Evolutionary conservation across 2,888 invertebrate genomes (phyloP).

Genomic region (Mythimna pallens): DNA sequence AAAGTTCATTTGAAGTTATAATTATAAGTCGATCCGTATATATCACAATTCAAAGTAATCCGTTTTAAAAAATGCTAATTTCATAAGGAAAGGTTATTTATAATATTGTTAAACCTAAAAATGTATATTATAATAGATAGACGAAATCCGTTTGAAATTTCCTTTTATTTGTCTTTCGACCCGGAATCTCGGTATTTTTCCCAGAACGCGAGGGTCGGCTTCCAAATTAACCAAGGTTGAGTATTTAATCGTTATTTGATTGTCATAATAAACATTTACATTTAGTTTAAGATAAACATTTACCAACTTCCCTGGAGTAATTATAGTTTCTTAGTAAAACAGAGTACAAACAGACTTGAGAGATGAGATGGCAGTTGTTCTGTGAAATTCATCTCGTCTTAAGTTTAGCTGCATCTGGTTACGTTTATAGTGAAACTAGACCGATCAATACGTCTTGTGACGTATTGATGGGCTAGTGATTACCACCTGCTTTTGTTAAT

Average conservation of each 20-base stretch:
- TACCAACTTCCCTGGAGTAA: background rate
- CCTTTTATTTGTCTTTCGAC: background rate
- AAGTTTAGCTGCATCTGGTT: conserved; percentile 19
- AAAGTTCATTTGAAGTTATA: too few species aligned
- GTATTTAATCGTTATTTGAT: background rate
- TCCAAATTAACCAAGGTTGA: background rate
- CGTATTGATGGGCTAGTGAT: background rate
- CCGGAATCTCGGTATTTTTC: background rate
- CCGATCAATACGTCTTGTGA: background rate
- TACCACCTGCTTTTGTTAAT: too few species aligned
- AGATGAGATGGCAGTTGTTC: background rate
- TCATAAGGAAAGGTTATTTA: too few species aligned
- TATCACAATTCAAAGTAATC: too few species aligned
- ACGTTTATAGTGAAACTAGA: conserved; percentile 2
- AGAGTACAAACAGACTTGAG: conserved; percentile 6
- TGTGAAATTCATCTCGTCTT: conserved; percentile 9
- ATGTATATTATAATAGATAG: background rate
- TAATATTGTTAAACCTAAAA: background rate
- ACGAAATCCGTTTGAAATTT: background rate
- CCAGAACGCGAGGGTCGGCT: background rate
- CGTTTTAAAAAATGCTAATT: too few species aligned
- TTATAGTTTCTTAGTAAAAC: conserved; percentile 12
- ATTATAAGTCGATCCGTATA: too few species aligned
- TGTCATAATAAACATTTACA: conserved; percentile 24
- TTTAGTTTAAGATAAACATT: background rate